Conservation (phyloP, 2,797 vertebrate genomes). For the Lerista edwardsae region DNA sequence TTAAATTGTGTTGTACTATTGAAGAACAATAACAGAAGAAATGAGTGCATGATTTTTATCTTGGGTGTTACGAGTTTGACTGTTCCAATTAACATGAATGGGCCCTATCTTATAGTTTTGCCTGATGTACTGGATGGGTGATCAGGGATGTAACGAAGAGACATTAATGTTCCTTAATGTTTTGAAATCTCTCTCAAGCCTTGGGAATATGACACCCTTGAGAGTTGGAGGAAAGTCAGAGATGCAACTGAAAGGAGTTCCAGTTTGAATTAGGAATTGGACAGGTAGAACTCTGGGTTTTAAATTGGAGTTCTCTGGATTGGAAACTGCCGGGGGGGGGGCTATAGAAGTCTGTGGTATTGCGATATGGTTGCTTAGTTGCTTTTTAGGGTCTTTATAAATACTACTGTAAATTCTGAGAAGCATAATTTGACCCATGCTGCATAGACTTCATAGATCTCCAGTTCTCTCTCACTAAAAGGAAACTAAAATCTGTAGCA, state of each 20-base stretch:
- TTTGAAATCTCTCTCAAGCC: neutral
- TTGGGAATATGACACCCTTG: neutral
- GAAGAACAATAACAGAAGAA: conserved; percentile 65
- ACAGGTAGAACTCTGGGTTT: neutral
- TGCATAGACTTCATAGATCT: neutral
- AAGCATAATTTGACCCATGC: neutral
- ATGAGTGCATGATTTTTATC: conserved; percentile 28
- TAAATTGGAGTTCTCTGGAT: neutral
- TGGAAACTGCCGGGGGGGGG: neutral
- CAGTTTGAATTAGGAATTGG: neutral
- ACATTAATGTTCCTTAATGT: neutral
- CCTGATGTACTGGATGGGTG: neutral
- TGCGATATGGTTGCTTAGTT: neutral
- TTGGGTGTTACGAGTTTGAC: neutral
- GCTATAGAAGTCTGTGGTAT: neutral
- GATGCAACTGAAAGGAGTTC: neutral
- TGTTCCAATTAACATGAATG: neutral
- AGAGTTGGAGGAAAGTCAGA: neutral
- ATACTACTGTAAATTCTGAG: too few relatives aligned
- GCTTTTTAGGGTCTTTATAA: neutral
- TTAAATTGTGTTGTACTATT: conserved; percentile 66
- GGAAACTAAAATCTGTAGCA: neutral
- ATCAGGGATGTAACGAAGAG: neutral
- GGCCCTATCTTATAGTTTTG: neutral
- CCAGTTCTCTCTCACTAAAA: neutral